phyloP scores from a whole-genome alignment of 2,888 invertebrate genomes.

The Parnassius orleans region DNA sequence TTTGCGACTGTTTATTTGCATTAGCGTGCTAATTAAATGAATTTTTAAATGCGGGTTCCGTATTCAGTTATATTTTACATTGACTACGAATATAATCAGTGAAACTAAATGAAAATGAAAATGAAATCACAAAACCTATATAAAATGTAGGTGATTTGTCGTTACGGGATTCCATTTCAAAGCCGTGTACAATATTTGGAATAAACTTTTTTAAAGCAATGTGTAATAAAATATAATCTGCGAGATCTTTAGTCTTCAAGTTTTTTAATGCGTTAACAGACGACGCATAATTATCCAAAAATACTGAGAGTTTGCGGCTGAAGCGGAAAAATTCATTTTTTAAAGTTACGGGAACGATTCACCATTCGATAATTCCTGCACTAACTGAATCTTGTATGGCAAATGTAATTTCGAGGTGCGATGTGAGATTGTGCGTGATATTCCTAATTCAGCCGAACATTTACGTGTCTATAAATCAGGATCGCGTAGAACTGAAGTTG shows the following conservation, averaged over 20 bases:
- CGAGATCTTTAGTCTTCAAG: background rate
- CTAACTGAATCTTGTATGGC: too few species aligned
- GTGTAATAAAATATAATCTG: background rate
- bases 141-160: background rate
- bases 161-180: background rate
- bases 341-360: too few species aligned
- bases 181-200: background rate
- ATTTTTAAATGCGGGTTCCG: background rate
- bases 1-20: background rate
- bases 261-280: background rate
- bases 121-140: too few species aligned
- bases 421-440: too few species aligned
- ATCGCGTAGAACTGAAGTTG: too few species aligned
- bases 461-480: too few species aligned
- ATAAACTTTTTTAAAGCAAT: background rate
- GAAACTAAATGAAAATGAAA: too few species aligned
- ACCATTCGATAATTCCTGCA: too few species aligned
- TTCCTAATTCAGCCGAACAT: too few species aligned
- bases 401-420: too few species aligned
- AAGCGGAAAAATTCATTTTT: background rate
- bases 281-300: background rate
- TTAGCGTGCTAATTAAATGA: background rate
- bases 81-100: background rate
- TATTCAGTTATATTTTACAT: background rate
- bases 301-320: background rate